Percentiles rank a stretch among this genome's conserved stretches.
phyloP scores from a whole-genome alignment of 2,888 invertebrate species.

The Caenorhabditis sp. region DNA sequence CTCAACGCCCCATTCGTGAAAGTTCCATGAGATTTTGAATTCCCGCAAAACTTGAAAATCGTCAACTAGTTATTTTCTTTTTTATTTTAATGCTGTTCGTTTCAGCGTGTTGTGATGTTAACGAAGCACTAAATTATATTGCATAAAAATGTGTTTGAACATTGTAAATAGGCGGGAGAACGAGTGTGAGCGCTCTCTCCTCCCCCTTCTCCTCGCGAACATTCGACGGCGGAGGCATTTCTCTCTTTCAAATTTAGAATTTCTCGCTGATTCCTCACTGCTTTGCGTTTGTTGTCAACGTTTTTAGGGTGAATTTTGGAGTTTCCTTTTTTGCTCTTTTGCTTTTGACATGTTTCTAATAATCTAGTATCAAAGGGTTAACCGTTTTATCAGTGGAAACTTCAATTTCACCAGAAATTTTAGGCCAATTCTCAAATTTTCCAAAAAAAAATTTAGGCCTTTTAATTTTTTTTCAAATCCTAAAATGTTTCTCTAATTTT shows the following conservation, averaged over 20 bases:
- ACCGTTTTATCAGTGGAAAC: too few species aligned
- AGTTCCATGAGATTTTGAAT: too few species aligned
- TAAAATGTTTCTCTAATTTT: constrained; percentile 3
- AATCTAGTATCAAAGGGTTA: too few species aligned
- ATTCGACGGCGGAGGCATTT: constrained; percentile 38
- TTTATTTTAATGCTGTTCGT: neutral
- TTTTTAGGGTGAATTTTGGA: neutral
- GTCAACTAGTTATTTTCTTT: neutral
- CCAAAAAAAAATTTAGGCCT: neutral
- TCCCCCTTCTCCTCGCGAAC: constrained; percentile 34
- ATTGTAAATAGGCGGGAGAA: neutral
- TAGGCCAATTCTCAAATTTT: neutral
- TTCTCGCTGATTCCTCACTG: constrained; percentile 6
- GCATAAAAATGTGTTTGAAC: neutral
- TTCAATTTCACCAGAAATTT: too few species aligned
- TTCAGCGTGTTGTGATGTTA: neutral
- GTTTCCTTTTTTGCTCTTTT: neutral
- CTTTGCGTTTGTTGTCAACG: constrained; percentile 8
- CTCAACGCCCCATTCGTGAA: too few species aligned
- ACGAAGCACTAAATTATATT: neutral
- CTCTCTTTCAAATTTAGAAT: constrained; percentile 6
- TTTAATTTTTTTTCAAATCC: neutral
- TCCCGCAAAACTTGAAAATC: neutral
- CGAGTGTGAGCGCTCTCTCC: constrained; percentile 38
- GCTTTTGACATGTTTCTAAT: neutral